phyloP scores from a whole-genome alignment of 2,888 invertebrate species.

The Nematopogon swammerdamellus region DNA sequence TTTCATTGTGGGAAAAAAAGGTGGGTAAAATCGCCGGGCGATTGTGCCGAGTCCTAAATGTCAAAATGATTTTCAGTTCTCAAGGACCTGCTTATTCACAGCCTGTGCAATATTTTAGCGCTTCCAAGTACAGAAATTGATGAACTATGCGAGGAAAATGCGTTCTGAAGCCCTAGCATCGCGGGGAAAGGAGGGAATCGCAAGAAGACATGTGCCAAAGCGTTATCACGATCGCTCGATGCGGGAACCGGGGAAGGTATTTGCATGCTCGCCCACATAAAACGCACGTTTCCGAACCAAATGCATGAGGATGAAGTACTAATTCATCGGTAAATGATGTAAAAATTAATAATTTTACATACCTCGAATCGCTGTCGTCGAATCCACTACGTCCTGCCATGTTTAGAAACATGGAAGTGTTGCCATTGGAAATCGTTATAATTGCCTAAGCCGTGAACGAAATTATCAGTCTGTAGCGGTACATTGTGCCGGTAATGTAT shows the following conservation, averaged over 20 bases:
- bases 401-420: conserved; percentile 63
- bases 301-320: neutral
- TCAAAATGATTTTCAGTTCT: too few relatives aligned
- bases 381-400: conserved; percentile 88
- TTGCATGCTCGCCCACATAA: neutral
- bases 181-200: neutral
- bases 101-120: too few relatives aligned
- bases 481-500: too few relatives aligned
- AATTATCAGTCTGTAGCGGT: neutral
- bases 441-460: conserved; percentile 5
- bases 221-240: neutral
- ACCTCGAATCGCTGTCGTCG: conserved; percentile 79
- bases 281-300: neutral
- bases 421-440: neutral
- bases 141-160: too few relatives aligned
- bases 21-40: too few relatives aligned
- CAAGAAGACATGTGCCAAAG: neutral
- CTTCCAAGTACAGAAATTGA: too few relatives aligned
- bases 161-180: neutral
- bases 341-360: conserved; percentile 21
- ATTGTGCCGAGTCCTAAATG: too few relatives aligned
- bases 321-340: neutral
- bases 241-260: neutral
- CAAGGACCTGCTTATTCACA: too few relatives aligned
- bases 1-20: too few relatives aligned